Conservation (phyloP, 2,888 invertebrate genomes). For the Orthosia gothica region DNA sequence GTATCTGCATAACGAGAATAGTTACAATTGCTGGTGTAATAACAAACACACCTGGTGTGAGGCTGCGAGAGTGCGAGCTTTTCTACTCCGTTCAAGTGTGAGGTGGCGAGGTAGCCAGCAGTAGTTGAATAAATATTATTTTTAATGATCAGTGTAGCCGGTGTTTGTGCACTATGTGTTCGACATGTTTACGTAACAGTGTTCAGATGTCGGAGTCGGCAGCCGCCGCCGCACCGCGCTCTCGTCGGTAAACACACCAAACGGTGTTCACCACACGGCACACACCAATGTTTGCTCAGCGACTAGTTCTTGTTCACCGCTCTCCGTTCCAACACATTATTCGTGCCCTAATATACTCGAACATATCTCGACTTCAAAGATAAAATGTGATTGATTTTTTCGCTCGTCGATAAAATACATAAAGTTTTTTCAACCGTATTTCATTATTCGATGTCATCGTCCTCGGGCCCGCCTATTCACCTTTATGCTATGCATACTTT, state of each 20-base stretch:
- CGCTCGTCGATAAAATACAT: slow-evolving; percentile 46
- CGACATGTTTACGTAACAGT: slow-evolving; percentile 88
- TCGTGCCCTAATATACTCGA: slow-evolving; percentile 49
- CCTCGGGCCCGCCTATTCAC: slow-evolving; percentile 58
- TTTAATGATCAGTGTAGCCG: slow-evolving; percentile 88
- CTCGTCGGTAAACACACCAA: slow-evolving; percentile 77
- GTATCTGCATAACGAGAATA: slow-evolving; percentile 70
- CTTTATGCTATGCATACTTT: slow-evolving; percentile 47
- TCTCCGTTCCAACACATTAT: slow-evolving; percentile 59
- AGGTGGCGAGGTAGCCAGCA: slow-evolving; percentile 70
- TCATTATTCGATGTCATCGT: slow-evolving; percentile 63
- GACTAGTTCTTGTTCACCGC: slow-evolving; percentile 72
- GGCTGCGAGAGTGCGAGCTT: slow-evolving; percentile 57
- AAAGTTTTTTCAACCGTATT: slow-evolving; percentile 55
- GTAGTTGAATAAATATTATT: slow-evolving; percentile 89
- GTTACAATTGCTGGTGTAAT: slow-evolving; percentile 64
- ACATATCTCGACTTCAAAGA: slow-evolving; percentile 44
- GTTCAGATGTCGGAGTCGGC: slow-evolving; percentile 77
- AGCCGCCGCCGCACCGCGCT: slow-evolving; percentile 54
- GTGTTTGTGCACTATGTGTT: slow-evolving; percentile 85
- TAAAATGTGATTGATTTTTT: slow-evolving; percentile 59
- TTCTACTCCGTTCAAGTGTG: slow-evolving; percentile 57
- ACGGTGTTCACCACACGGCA: slow-evolving; percentile 78
- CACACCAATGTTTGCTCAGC: slow-evolving; percentile 80
- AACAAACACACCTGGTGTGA: slow-evolving; percentile 57